Percentiles rank a stretch among this genome's conserved stretches.
phyloP scores from a whole-genome alignment of 1,140 invertebrate genomes.

The Sminthurinus signatus region DNA sequence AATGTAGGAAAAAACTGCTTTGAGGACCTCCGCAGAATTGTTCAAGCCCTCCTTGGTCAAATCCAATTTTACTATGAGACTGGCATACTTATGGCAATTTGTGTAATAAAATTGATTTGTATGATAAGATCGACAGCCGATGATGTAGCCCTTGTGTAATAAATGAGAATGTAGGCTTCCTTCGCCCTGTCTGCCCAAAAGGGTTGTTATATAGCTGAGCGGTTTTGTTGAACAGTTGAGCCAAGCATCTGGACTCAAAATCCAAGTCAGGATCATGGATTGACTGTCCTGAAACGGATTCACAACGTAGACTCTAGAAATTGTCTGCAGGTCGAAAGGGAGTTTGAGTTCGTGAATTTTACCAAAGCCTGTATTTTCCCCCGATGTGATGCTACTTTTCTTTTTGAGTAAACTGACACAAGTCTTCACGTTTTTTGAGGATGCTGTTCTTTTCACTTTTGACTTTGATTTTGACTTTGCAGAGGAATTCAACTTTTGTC shows the following conservation, averaged over 20 bases:
- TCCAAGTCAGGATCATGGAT: background rate
- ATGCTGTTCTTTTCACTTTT: too few relatives aligned
- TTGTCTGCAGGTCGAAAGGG: background rate
- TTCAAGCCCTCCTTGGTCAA: background rate
- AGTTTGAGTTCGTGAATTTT: too few relatives aligned
- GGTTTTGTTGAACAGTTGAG: conserved; percentile 5
- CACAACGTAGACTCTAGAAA: background rate
- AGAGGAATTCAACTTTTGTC: background rate
- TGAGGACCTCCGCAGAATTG: background rate
- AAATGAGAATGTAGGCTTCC: background rate
- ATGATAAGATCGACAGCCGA: background rate
- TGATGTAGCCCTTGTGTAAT: background rate
- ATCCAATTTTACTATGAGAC: background rate
- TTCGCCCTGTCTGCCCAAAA: background rate
- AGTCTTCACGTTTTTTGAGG: too few relatives aligned
- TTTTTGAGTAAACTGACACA: background rate
- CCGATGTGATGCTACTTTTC: too few relatives aligned
- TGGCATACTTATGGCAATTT: background rate
- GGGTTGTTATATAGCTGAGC: background rate
- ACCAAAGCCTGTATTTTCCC: too few relatives aligned
- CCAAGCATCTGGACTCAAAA: background rate
- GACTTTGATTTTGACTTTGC: background rate
- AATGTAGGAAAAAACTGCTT: background rate
- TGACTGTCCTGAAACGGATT: background rate
- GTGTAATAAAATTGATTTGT: background rate